Percentiles rank a stretch among this genome's conserved stretches.
These are phyloP conservation scores for Mallotus villosus DNA, from an alignment of 2,797 vertebrate genomes.

Conservation along the genomic window DNA sequence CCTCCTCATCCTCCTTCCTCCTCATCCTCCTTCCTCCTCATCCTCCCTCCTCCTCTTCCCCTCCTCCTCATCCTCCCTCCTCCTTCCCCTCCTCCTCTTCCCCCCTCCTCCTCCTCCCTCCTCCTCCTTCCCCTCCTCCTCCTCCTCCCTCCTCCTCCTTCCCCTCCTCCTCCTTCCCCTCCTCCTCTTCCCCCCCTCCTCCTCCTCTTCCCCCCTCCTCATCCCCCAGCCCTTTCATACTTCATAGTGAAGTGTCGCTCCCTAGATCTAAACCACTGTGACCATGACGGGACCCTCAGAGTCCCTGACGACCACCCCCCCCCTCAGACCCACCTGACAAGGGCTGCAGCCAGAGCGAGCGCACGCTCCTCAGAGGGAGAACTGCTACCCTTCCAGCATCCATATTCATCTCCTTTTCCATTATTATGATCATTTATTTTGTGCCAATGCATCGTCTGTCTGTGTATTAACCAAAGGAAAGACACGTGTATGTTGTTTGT, in stretches of 20 bases:
- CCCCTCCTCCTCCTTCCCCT: conserved; percentile 39
- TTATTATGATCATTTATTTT: too few species aligned
- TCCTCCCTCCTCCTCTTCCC: background rate
- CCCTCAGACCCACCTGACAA: conserved; percentile 45
- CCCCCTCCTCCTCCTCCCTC: conserved; percentile 11
- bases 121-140: conserved; percentile 30
- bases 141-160: background rate
- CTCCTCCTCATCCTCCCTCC: conserved; percentile 58
- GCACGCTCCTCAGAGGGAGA: conserved; percentile 44
- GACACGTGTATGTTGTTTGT: conserved; percentile 36
- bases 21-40: background rate
- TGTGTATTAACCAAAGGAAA: conserved; percentile 68
- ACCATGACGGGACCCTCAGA: conserved; percentile 71
- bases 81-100: conserved; percentile 59
- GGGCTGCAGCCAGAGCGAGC: conserved; percentile 57
- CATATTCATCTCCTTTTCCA: background rate
- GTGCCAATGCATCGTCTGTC: conserved; percentile 7
- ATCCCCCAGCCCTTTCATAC: background rate
- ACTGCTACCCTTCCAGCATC: conserved; percentile 36
- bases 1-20: conserved; percentile 6
- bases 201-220: conserved; percentile 6
- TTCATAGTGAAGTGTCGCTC: conserved; percentile 46
- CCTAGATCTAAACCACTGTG: conserved; percentile 75
- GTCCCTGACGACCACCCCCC: conserved; percentile 47
- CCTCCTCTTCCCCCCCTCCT: conserved; percentile 55